Evolutionary conservation across 2,797 vertebrate species (phyloP).

Genomic region (Enteromius viviparus): DNA sequence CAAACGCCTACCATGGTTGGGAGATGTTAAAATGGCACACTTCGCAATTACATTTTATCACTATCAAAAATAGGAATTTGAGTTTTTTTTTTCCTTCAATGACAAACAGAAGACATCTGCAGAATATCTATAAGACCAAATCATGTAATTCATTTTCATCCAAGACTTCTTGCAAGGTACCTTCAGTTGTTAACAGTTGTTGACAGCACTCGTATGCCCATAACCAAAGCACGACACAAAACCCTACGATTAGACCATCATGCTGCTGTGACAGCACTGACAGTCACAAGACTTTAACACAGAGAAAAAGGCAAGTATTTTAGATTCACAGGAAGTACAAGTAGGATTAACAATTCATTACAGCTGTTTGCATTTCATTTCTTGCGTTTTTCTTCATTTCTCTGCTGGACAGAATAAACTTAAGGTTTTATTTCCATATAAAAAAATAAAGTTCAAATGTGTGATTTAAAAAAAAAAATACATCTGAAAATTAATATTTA

Average conservation of each 20-base stretch:
- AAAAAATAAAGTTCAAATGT: constrained; percentile 80
- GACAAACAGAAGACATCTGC: constrained; percentile 87
- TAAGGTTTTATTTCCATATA: constrained; percentile 75
- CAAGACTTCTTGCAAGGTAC: constrained; percentile 77
- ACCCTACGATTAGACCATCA: constrained; percentile 69
- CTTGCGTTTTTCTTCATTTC: constrained; percentile 65
- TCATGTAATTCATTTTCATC: constrained; percentile 73
- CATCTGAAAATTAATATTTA: constrained; percentile 69
- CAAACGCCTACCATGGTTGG: constrained; percentile 78
- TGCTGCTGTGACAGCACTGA: constrained; percentile 61
- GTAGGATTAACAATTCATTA: constrained; percentile 73
- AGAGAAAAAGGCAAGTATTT: constrained; percentile 78
- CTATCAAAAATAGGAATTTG: constrained; percentile 93
- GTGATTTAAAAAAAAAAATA: constrained; percentile 61
- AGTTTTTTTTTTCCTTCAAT: constrained; percentile 77
- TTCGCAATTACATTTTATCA: constrained; percentile 74
- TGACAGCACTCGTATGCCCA: constrained; percentile 68
- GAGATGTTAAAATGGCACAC: constrained; percentile 89
- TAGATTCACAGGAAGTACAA: constrained; percentile 81
- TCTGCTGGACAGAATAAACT: constrained; percentile 75
- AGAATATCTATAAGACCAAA: constrained; percentile 77
- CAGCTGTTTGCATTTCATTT: constrained; percentile 69
- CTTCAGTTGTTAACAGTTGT: constrained; percentile 69
- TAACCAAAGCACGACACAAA: constrained; percentile 74
- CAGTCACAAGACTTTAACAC: constrained; percentile 71